Percentiles rank a stretch among this genome's conserved stretches.
phyloP scores from a whole-genome alignment of 2,888 invertebrate genomes.

The Hartigia nigra region DNA sequence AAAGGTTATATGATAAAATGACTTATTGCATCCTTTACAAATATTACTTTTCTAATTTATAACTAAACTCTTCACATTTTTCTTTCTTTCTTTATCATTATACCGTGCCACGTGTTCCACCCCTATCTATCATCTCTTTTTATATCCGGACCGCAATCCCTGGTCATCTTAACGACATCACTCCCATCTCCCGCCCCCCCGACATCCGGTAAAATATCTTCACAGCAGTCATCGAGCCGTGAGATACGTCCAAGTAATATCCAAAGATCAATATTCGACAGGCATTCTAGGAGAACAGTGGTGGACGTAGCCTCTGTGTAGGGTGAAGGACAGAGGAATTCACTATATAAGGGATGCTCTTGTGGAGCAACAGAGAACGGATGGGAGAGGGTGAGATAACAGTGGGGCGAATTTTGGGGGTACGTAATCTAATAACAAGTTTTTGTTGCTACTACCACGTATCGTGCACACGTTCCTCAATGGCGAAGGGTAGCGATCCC shows the following conservation, averaged over 20 bases:
- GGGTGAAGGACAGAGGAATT: slow-evolving; percentile 1
- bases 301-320: slow-evolving; percentile 7
- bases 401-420: slow-evolving; percentile 34
- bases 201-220: slow-evolving; percentile 4
- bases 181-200: neutral
- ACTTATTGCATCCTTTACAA: neutral
- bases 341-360: slow-evolving; percentile 12
- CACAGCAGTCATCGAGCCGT: neutral
- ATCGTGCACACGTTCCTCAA: slow-evolving; percentile 55
- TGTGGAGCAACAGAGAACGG: slow-evolving; percentile 11
- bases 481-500: slow-evolving; percentile 43
- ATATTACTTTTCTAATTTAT: neutral
- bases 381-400: slow-evolving; percentile 10
- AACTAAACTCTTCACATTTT: slow-evolving; percentile 8
- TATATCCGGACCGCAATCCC: slow-evolving; percentile 28
- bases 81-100: neutral
- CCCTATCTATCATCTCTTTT: neutral
- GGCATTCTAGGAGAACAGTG: slow-evolving; percentile 5
- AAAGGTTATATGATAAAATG: neutral
- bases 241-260: slow-evolving; percentile 26
- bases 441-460: slow-evolving; percentile 55
- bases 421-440: slow-evolving; percentile 64
- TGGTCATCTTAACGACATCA: slow-evolving; percentile 24
- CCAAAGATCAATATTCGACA: slow-evolving; percentile 31
- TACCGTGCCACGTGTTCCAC: neutral